Conservation (phyloP, 2,797 vertebrate genomes). For the Rhabdomys pumilio region DNA sequence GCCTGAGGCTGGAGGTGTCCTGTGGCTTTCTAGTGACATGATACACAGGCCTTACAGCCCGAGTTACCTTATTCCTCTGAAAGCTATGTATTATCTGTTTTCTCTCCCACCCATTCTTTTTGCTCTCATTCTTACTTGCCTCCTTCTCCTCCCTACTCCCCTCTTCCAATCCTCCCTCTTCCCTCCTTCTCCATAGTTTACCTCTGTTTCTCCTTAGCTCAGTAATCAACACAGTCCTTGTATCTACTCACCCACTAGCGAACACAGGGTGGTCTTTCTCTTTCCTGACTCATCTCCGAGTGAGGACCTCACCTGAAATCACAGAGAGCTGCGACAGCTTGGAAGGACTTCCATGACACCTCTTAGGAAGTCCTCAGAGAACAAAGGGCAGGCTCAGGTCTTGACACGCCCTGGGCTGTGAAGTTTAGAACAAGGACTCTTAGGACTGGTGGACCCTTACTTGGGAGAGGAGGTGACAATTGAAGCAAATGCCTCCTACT, state of each 20-base stretch:
- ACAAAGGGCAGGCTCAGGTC: not conserved
- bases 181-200: not conserved
- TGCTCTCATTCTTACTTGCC: not conserved
- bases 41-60: not conserved
- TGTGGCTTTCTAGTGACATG: fast-evolving
- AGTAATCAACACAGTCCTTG: not conserved
- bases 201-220: not conserved
- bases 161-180: too few relatives aligned
- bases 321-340: not conserved
- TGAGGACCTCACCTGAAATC: not conserved
- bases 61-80: not conserved
- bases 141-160: too few relatives aligned
- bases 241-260: not conserved
- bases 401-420: not conserved
- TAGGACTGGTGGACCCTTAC: fast-evolving
- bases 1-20: not conserved
- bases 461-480: not conserved
- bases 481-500: not conserved
- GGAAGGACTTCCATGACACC: not conserved
- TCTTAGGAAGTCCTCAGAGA: not conserved
- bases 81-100: not conserved
- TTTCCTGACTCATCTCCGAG: not conserved
- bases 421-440: fast-evolving
- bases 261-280: not conserved
- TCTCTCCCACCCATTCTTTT: not conserved